A percentile compares a stretch with the other conserved stretches of the same genome.
Evolutionary conservation across 2,113 vertebrate genomes (phyloP).

Genomic region (Macrotus californicus): DNA sequence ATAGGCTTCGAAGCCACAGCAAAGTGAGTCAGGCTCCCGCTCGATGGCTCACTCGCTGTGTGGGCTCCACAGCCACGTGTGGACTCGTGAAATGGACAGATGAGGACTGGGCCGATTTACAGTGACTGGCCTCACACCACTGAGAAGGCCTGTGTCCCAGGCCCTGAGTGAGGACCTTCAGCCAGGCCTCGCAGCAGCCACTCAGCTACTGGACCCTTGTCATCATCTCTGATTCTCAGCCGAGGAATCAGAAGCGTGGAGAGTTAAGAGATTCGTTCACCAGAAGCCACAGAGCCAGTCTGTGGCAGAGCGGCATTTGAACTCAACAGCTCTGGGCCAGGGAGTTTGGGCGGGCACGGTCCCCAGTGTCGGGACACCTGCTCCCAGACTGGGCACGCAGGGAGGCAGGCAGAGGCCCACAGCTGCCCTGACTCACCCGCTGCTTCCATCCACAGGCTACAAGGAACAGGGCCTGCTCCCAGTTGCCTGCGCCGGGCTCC

Average conservation of each 20-base stretch:
- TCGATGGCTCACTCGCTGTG: accelerated
- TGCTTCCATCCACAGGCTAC: neutral
- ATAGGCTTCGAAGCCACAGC: accelerated
- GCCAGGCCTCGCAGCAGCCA: neutral
- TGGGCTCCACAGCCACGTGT: neutral
- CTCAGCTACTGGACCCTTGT: accelerated
- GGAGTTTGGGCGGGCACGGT: neutral
- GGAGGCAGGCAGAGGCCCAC: neutral
- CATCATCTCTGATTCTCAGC: neutral
- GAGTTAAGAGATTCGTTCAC: neutral
- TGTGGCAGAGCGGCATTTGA: accelerated
- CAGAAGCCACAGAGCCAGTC: neutral
- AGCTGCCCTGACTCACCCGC: neutral
- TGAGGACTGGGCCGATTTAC: accelerated
- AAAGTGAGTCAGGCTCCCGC: neutral
- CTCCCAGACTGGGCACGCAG: accelerated
- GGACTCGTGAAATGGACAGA: accelerated
- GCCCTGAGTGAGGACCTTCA: neutral
- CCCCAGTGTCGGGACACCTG: neutral
- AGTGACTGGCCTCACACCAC: accelerated
- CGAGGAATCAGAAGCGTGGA: neutral
- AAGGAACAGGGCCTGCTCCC: no score
- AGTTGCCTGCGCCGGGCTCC: accelerated
- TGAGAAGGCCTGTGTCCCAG: accelerated
- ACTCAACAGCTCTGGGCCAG: accelerated